Percentiles rank a stretch among this genome's conserved stretches.
phyloP scores from a whole-genome alignment of 2,797 vertebrate genomes.

The Aeoliscus strigatus region DNA sequence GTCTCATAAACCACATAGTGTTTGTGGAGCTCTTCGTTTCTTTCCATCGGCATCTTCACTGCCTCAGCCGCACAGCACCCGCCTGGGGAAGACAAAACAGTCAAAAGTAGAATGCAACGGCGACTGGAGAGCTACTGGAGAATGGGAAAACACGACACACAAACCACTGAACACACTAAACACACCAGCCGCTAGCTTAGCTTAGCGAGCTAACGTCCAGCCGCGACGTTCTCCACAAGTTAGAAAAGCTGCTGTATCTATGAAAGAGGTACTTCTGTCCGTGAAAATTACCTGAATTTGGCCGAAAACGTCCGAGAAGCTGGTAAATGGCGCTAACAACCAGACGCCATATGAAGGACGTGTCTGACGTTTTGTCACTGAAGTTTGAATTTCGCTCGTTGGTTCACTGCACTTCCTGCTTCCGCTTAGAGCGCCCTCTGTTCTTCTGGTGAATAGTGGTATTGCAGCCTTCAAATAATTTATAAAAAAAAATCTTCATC shows the following conservation, averaged over 20 bases:
- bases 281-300: constrained; percentile 20
- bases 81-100: not conserved
- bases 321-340: not conserved
- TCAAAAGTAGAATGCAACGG: not conserved
- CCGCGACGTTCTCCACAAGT: no score
- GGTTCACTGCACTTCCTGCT: constrained; percentile 54
- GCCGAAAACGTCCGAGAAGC: not conserved
- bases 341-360: not conserved
- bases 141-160: no score
- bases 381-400: constrained; percentile 77
- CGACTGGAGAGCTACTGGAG: no score
- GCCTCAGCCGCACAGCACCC: constrained; percentile 3
- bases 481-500: not conserved
- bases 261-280: fast-evolving
- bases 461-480: constrained; percentile 28
- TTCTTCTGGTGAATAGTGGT: constrained; percentile 22
- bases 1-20: constrained; percentile 89
- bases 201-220: no score
- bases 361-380: constrained; percentile 36
- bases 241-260: not conserved
- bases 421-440: constrained; percentile 47
- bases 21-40: constrained; percentile 79
- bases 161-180: no score
- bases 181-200: no score
- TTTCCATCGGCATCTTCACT: constrained; percentile 62